Conservation (phyloP, 2,113 vertebrate genomes). For the Dascyllus trimaculatus region DNA sequence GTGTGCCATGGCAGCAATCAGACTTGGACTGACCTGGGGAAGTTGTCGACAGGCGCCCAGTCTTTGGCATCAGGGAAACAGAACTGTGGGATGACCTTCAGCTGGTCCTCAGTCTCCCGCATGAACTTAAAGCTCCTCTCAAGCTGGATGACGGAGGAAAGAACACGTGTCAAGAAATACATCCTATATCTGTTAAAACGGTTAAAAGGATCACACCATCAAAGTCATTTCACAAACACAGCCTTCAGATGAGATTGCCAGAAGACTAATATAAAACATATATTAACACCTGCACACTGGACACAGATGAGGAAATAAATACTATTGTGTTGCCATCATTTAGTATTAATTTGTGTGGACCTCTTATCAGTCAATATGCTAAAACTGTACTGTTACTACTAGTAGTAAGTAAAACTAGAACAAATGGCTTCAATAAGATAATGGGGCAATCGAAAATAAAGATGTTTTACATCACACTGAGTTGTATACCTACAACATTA, state of each 20-base stretch:
- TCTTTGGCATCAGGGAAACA: slow-evolving; percentile 98
- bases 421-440: background rate
- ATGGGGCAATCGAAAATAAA: background rate
- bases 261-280: too few species aligned
- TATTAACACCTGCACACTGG: background rate
- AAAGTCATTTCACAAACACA: background rate
- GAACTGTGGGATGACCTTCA: slow-evolving; percentile 97
- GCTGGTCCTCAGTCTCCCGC: slow-evolving; percentile 94
- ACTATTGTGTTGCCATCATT: too few species aligned
- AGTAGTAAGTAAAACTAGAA: background rate
- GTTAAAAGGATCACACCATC: background rate
- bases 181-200: background rate
- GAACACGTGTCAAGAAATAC: background rate
- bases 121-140: slow-evolving; percentile 96
- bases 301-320: background rate
- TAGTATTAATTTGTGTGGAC: too few species aligned
- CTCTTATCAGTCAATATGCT: too few species aligned
- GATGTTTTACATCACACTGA: background rate
- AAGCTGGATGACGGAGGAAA: slow-evolving; percentile 79
- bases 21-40: slow-evolving; percentile 88
- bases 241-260: background rate
- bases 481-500: background rate
- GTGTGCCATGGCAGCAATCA: background rate
- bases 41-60: slow-evolving; percentile 93
- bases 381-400: background rate